Evolutionary conservation across 2,797 vertebrate genomes (phyloP), one percentile per base, ranked within the genome.

Genomic region (Podarcis siculus): DNA sequence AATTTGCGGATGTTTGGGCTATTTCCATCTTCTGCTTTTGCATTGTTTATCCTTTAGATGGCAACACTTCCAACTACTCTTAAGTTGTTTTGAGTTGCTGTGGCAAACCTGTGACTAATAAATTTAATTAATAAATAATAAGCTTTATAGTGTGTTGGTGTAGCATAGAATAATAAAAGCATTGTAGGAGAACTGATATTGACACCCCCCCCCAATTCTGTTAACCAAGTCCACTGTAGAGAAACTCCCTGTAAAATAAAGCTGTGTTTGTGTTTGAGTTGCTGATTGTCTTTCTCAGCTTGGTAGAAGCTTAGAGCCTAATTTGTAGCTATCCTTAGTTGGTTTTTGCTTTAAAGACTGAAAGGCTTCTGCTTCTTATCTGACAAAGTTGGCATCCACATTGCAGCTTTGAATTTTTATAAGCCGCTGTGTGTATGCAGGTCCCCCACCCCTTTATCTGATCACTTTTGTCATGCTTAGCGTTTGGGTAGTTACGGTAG

Each of bases 251-350:
- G 67, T 58, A 55, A 72, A 83, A 27, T 7, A 30, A 84, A 58
- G 49, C 76, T 8, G 12, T 67, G n/a, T 66, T 79, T 88, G 35
- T 12, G n/a, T 69, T 79, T 13, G 25, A 69, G 37, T 21, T 58
- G 12, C 35, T 3, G 9, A 30, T 89, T 45, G 61, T 91, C 90
- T 81, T 89, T 39, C 0, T 10, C 89, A 81, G 86, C 82, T 87
- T 5, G 42, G n/a, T 78, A 25, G 2, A 85, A 76, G 35, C 0
- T 0, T 79, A 88, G 32, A 85, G 82, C 73, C 79, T 77, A 78
- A 86, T 79, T 21, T 79, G 23, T 25, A 55, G 61, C 88, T 82
- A n/a, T 58, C 10, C 1, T 30, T 73, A 0, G 86, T 42, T 37
- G 27, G 75, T 42, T 0, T 0, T 87, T 64, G 42, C 2, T 81